Evolutionary conservation across 2,888 invertebrate genomes (phyloP), one percentile per base, ranked within the genome.

Genomic region (Drosophila mettleri): DNA sequence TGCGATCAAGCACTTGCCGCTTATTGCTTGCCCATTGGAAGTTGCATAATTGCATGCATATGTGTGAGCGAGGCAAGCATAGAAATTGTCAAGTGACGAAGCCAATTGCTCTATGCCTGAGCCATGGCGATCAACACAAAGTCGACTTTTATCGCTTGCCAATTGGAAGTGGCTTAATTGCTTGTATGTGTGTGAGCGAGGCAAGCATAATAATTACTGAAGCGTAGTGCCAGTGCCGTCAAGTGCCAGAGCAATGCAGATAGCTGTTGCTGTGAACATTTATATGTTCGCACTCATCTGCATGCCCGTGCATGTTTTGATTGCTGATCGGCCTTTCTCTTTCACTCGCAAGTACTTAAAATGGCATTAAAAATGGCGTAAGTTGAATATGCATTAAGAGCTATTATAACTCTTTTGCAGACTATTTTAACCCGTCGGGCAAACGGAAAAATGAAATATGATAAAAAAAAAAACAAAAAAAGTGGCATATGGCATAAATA

Each of bases 401-500:
- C 24, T 45, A 49, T 49, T 63, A 34, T 43, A 31, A 29, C 20
- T 31, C 34, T 38, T 20, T 9, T 48, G 24, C 22, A 22, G 48
- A 69, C 45, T 38, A 33, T 34, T 54, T 75, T 57, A 60, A 66
- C 55, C 62, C 59, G 51, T 62, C 27, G 66, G 58, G 59, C 33
- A 49, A 57, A 48, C 29, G 39, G 45, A 54, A 31, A 48, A 48
- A 31, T 18, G 12, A 31, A 31, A 31, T 20, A 18, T 43, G 16
- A n/a, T n/a, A n/a, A n/a, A n/a, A n/a, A n/a, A n/a, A n/a, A n/a
- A n/a, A n/a, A n/a, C n/a, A n/a, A n/a, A n/a, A 43, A 18, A 7
- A 45, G 22, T 27, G 16, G 10, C 27, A 22, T 31, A 55, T 66
- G 54, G 39, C 60, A 72, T 63, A 61, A 72, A 75, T 72, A 76